Evolutionary conservation across 2,888 invertebrate species (phyloP), one percentile per base, ranked within the genome.

Genomic region (Aspidiotus rigidus): DNA sequence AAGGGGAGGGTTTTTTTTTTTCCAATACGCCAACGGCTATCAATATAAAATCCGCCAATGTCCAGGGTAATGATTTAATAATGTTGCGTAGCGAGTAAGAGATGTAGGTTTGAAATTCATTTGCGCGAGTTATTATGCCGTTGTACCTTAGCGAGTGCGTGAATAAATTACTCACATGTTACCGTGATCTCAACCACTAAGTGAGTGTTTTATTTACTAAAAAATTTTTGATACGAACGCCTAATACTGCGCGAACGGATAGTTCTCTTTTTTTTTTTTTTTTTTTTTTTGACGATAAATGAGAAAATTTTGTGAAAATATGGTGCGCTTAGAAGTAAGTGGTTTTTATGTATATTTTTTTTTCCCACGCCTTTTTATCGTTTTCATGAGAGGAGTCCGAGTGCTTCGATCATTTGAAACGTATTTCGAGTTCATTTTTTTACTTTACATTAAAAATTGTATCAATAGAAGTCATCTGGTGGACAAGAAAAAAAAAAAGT

Each of bases 21-120:
- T 60, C 39, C 60, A 67, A 67, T 67, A 67, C 59, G 67, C 67
- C 67, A 49, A 49, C 49, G 67, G 67, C 67, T 44, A 49, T 67
- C 40, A 49, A 67, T 67, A 67, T 67, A 67, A 67, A 67, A 67
- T 67, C 67, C 42, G 60, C 42, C 56, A 59, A 67, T 67, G 67
- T 67, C 67, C 67, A 67, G 60, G 60, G 67, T 67, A 67, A 67
- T 67, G 67, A 67, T 67, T 67, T 67, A 67, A 67, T 67, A 67
- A 67, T 67, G 67, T 67, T 59, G 67, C 59, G 67, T 57, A 67
- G 67, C 56, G 67, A 59, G 60, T 60, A 67, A 67, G 67, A 53
- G 53, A 57, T 67, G 67, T 67, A 67, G 67, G 67, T 67, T 67
- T 67, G 44, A 67, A 67, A 59, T 67, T 67, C 60, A 67, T 67